Percentiles rank a stretch among this genome's conserved stretches.
Conservation (phyloP, 2,797 vertebrate species). For the Toxotes lorentzi region DNA sequence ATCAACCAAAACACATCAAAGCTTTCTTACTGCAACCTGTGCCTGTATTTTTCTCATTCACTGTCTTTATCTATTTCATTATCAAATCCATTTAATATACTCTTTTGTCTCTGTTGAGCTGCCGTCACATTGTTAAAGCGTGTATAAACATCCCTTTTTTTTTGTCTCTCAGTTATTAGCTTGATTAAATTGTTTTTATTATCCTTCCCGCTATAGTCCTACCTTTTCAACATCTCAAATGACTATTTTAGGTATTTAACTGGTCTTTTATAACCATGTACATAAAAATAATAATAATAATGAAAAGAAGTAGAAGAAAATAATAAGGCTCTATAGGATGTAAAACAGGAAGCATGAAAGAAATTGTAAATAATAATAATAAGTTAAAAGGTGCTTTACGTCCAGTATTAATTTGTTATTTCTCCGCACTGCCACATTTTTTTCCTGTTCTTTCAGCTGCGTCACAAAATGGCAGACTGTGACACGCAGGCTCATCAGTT, state of each 20-base stretch:
- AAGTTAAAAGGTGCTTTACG: not conserved
- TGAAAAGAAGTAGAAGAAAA: not conserved
- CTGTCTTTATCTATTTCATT: conserved; percentile 31
- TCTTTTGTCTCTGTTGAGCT: conserved; percentile 15
- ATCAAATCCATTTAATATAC: conserved; percentile 19
- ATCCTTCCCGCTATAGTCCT: not conserved
- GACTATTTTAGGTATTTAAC: not conserved
- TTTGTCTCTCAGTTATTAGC: conserved; percentile 4
- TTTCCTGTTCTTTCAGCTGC: not conserved
- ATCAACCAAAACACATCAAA: conserved; percentile 47
- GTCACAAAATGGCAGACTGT: conserved; percentile 37
- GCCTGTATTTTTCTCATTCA: conserved; percentile 1
- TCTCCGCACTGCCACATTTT: not conserved
- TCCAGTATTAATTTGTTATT: conserved; percentile 3
- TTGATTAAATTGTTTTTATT: conserved; percentile 17
- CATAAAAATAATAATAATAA: not conserved
- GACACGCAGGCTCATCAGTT: conserved; percentile 2
- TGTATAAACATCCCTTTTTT: conserved; percentile 1
- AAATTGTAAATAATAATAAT: too few species aligned
- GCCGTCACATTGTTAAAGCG: conserved; percentile 4
- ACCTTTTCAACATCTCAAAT: not conserved
- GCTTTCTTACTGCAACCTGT: conserved; percentile 13
- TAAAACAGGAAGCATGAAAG: too few species aligned
- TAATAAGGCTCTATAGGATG: too few species aligned
- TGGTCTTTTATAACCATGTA: not conserved